Base-by-base conservation (phyloP, 2,888 invertebrate species). In the Spisula solida region DNA sequence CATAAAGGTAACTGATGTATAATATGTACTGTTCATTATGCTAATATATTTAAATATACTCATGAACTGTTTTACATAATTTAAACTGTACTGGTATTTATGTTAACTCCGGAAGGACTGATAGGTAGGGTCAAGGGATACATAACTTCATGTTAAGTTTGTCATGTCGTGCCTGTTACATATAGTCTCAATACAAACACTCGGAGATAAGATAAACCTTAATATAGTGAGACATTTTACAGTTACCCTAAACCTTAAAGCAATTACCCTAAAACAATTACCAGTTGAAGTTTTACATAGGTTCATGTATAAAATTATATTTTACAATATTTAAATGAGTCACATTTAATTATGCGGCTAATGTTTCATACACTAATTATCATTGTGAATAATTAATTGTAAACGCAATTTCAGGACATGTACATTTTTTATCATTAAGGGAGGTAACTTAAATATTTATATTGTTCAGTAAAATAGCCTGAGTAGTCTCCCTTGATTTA, bases 131-230 rank as follows among this genome's bases (percentile, higher is more conserved):
- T 66, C n/a, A 66, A n/a, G 8, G 25, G n/a, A 25, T 66, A 66
- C 20, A 66, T 25, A 66, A 25, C 25, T 66, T 66, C 10, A 66
- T 25, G 25, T 25, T 20, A 8, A 60, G 60, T 25, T 66, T 66
- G 60, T n/a, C 60, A 66, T 66, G 60, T 66, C n/a, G 60, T 60
- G 25, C 60, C 60, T 60, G 60, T 60, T 25, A 66, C 60, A 66
- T n/a, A 2, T 66, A 66, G 25, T 66, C 60, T 66, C 25, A n/a
- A 66, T 4, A 25, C 60, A 66, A 66, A 66, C 25, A 66, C 25
- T 66, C n/a, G 10, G 4, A 25, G 60, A 66, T 66, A 66, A 66
- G 60, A 66, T 66, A 25, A 66, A 66, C n/a, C 25, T 66, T 10
- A 20, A 41, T 41, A 41, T 8, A 18, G 25, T n/a, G n/a, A 60